phyloP scores from a whole-genome alignment of 1,140 invertebrate genomes.

The Hormaphis cornu region DNA sequence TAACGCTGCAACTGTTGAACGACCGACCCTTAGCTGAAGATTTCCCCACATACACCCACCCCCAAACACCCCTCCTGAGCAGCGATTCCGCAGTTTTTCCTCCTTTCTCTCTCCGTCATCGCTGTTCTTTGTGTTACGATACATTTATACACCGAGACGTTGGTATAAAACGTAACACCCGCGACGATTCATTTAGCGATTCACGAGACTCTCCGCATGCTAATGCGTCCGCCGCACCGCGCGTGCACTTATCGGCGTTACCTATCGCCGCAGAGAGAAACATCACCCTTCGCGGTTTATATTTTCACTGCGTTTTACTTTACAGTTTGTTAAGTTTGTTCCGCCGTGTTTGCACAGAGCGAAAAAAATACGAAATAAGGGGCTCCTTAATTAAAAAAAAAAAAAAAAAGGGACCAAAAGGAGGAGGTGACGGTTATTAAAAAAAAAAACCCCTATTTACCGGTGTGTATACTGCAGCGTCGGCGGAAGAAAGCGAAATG shows the following conservation, averaged over 20 bases:
- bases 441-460: constrained; percentile 1
- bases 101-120: too few relatives aligned
- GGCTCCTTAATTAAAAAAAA: constrained; percentile 31
- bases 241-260: background rate
- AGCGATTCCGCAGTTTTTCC: too few relatives aligned
- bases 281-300: constrained; percentile 22
- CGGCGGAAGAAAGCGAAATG: constrained; percentile 21
- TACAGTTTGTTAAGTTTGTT: constrained; percentile 29
- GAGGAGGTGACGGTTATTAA: constrained; percentile 27
- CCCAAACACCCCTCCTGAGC: background rate
- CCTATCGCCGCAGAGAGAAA: background rate
- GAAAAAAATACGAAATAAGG: constrained; percentile 6
- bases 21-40: background rate
- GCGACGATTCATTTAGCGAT: constrained; percentile 21
- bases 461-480: background rate
- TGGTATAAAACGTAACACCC: too few relatives aligned
- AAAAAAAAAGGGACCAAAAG: constrained; percentile 13
- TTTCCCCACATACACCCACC: background rate
- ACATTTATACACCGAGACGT: background rate
- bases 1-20: background rate
- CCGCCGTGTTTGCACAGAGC: constrained; percentile 6
- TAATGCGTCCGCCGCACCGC: background rate
- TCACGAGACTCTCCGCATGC: constrained; percentile 12
- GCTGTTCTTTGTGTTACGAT: too few relatives aligned
- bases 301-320: constrained; percentile 6